phyloP scores from a whole-genome alignment of 2,113 vertebrate species.

The Rynchops niger region DNA sequence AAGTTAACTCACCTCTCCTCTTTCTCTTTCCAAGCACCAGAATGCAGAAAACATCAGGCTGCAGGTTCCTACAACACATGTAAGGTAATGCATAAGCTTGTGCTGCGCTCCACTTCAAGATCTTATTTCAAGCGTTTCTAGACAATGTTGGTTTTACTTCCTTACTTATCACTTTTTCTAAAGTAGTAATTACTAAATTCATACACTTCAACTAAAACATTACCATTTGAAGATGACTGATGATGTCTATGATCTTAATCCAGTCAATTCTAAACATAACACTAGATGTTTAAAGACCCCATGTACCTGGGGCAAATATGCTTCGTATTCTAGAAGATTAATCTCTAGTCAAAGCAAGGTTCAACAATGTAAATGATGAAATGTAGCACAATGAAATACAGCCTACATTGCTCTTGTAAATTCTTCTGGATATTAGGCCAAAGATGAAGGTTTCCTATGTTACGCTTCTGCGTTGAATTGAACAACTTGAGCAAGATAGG shows the following conservation, averaged over 20 bases:
- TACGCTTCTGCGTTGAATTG: background rate
- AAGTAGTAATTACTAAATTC: background rate
- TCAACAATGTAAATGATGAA: background rate
- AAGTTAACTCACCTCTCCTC: background rate
- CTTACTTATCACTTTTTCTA: background rate
- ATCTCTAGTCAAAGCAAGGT: background rate
- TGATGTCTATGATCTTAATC: background rate
- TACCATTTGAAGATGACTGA: background rate
- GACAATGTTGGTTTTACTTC: background rate
- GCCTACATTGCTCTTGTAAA: background rate
- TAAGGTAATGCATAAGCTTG: conserved; percentile 68
- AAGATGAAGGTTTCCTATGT: background rate
- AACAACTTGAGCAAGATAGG: background rate
- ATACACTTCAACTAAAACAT: background rate
- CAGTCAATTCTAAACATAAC: background rate
- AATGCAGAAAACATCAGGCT: conserved; percentile 72
- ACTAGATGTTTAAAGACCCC: background rate
- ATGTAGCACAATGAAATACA: background rate
- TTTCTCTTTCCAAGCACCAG: conserved; percentile 65
- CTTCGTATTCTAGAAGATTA: background rate
- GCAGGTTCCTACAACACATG: conserved; percentile 74
- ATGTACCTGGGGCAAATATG: background rate
- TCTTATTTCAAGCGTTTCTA: background rate
- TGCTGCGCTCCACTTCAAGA: background rate
- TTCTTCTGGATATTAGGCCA: background rate